Evolutionary conservation across 2,888 invertebrate genomes (phyloP), one percentile per base, ranked within the genome.

Genomic region (Lamellibrachia satsuma): DNA sequence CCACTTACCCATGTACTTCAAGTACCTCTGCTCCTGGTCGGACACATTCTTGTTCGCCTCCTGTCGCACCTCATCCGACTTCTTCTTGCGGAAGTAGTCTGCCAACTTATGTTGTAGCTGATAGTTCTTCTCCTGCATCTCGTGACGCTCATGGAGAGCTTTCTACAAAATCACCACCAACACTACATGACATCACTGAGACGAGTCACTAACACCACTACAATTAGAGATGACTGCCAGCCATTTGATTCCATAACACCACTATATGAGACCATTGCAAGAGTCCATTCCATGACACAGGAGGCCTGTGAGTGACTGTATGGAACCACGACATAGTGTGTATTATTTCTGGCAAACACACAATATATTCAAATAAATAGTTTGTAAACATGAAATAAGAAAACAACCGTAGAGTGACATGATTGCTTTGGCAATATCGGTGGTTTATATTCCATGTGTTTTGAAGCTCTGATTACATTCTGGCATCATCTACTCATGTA

Each of bases 1-100:
- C 57, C 52, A 94, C 94, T 93, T 92, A 95, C 95, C 93, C 95
- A 96, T 96, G 93, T 96, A 96, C 94, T 96, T 96, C 60, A 96
- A 95, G 93, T 96, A 96, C 94, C 96, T 94, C 93, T 96, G 96
- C 93, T 96, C 96, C 92, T 96, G 96, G 93, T 96, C 96, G n/a
- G 96, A 95, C 55, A 95, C 95, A 93, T 95, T 96, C 94, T 96
- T 96, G 92, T 96, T 96, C 90, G 95, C 95, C 52, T 96, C 96
- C 93, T 95, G 95, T 91, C 95, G 93, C 8, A 91, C 92, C 27
- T 96, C 96, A 93, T 96, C 96, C 51, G 96, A 95, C 94, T 96
- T 96, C 94, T 96, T 96, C 94, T 96, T 96, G 27, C 96, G 94
- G 94, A 96, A 96, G 93, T 95, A 96, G 52, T 96, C 96, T 0